Evolutionary conservation across 2,113 vertebrate genomes (phyloP).

Genomic region (Pleuronectes platessa): DNA sequence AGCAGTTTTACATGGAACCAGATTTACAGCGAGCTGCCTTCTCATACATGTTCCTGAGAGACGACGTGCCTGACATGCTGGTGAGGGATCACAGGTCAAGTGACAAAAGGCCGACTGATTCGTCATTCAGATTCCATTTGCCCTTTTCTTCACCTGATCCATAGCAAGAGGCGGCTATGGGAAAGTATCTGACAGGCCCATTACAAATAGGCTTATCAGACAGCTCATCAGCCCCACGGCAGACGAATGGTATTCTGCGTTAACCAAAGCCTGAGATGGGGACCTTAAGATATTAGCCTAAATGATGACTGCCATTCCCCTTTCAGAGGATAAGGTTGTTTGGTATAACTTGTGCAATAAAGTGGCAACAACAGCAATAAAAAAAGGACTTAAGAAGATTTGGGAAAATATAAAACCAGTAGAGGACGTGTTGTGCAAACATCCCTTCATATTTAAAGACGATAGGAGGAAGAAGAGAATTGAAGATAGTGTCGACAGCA

Average conservation of each 20-base stretch:
- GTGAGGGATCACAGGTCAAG: conserved; percentile 33
- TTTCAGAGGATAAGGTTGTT: conserved; percentile 27
- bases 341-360: neutral
- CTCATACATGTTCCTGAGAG: neutral
- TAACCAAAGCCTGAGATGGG: conserved; percentile 37
- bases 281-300: conserved; percentile 50
- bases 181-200: conserved; percentile 32
- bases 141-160: conserved; percentile 48
- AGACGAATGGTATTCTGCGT: conserved; percentile 49
- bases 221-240: conserved; percentile 37
- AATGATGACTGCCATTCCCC: conserved; percentile 43
- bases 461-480: too few species aligned
- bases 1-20: too few species aligned
- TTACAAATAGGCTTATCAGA: conserved; percentile 44
- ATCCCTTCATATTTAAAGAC: neutral
- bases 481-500: too few species aligned
- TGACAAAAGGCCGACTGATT: conserved; percentile 51
- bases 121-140: conserved; percentile 48
- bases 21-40: neutral
- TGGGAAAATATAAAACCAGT: neutral
- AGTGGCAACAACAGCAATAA: conserved; percentile 7
- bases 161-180: conserved; percentile 3
- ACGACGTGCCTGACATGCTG: conserved; percentile 13
- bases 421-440: neutral
- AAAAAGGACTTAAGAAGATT: neutral